Evolutionary conservation across 2,888 invertebrate species (phyloP), one percentile per base, ranked within the genome.

Genomic region (Drosophila atripex): DNA sequence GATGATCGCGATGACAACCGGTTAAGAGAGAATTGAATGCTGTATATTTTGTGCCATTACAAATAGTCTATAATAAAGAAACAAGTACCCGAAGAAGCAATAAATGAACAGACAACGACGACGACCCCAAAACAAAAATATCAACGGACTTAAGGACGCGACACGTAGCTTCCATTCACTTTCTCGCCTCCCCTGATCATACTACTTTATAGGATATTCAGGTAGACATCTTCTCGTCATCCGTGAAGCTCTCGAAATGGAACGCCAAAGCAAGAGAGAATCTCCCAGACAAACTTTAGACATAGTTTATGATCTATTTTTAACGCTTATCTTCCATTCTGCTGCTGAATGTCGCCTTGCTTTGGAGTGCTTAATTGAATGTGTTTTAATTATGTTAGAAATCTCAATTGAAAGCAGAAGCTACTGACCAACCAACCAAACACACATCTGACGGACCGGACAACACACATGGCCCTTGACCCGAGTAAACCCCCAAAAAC

Each of bases 11-110:
- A 43, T 49, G 64, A 68, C 14, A 61, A 35, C 35, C 50, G 32
- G 55, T 12, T 14, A 78, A 58, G 65, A 59, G 61, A 46, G 53
- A 75, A 59, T 68, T 54, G 59, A 73, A 77, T 72, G 84, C 84
- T 84, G 84, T 84, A 84, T 80, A 86, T 84, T 84, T 84, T 86
- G 84, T 84, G 84, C 84, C 86, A 84, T 84, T 84, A 84, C 54
- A 64, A 78, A 76, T 83, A 85, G 83, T 82, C 69, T 75, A 60
- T 55, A 79, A 77, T 46, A 52, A 63, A 52, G 50, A 32, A 74
- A 59, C 66, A 54, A 76, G 75, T 73, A 84, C 75, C 63, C 78
- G 78, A 64, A 78, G 64, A 80, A 82, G 80, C 84, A 84, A 84
- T 80, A 84, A 80, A 65, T 69, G 45, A 57, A 73, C 16, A 25